Conservation (phyloP, 1,140 invertebrate genomes). For the Monomorium pharaonis region DNA sequence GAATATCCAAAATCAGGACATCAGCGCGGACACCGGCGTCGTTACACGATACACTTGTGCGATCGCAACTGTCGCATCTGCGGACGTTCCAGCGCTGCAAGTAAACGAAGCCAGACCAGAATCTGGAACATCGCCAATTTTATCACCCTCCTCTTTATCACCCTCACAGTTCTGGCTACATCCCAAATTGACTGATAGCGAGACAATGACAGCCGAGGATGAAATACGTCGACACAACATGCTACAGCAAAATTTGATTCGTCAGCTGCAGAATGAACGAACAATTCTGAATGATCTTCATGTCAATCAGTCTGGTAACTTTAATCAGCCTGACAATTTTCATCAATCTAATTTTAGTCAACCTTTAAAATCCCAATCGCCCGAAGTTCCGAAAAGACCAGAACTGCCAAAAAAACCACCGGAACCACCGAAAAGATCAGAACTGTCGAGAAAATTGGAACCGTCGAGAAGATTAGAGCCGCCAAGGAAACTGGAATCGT, state of each 20-base stretch:
- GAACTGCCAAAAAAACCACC: background rate
- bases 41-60: conserved; percentile 82
- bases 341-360: conserved; percentile 11
- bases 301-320: conserved; percentile 12
- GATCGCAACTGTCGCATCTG: conserved; percentile 78
- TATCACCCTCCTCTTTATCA: conserved; percentile 16
- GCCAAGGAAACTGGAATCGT: background rate
- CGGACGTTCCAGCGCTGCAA: conserved; percentile 44
- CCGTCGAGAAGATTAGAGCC: background rate
- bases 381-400: conserved; percentile 8
- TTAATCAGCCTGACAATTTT: background rate
- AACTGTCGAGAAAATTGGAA: conserved; percentile 29
- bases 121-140: background rate
- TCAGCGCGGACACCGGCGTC: conserved; percentile 78
- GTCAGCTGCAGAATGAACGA: conserved; percentile 73
- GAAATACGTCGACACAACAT: conserved; percentile 82
- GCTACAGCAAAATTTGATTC: conserved; percentile 79
- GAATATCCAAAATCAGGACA: conserved; percentile 83
- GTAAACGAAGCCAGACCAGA: conserved; percentile 6
- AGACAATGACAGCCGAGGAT: conserved; percentile 55
- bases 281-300: conserved; percentile 35
- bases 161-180: conserved; percentile 37
- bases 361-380: background rate
- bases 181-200: conserved; percentile 28
- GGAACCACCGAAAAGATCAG: background rate